Conservation (phyloP, 2,888 invertebrate species). For the Pheosia gnoma region DNA sequence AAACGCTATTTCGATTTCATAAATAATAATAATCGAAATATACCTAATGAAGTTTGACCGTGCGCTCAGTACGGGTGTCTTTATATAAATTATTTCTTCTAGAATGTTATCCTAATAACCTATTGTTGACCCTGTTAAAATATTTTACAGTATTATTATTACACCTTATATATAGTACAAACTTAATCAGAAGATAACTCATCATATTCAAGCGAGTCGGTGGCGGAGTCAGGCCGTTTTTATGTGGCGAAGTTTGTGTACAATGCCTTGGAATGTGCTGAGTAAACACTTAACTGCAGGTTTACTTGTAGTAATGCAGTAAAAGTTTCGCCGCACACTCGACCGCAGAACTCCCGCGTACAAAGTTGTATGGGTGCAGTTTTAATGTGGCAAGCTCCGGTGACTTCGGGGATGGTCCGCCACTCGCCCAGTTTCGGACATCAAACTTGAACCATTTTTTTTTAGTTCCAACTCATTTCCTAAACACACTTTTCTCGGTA, state of each 20-base stretch:
- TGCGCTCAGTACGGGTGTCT: too few species aligned
- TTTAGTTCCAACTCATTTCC: slow-evolving; percentile 30
- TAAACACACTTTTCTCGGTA: slow-evolving; percentile 35
- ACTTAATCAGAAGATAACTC: slow-evolving; percentile 44
- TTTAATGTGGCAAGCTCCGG: slow-evolving; percentile 64
- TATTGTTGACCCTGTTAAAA: too few species aligned
- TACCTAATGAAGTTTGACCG: too few species aligned
- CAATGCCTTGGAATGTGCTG: slow-evolving; percentile 75
- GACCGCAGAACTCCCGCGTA: slow-evolving; percentile 59
- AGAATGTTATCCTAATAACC: too few species aligned
- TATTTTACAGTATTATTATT: too few species aligned
- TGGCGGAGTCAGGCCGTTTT: slow-evolving; percentile 65
- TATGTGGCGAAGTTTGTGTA: slow-evolving; percentile 64
- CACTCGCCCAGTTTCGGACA: slow-evolving; percentile 33
- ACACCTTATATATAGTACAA: slow-evolving; percentile 8
- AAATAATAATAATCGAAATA: too few species aligned
- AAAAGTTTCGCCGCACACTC: slow-evolving; percentile 69
- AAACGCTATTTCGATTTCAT: too few species aligned
- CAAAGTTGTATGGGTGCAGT: slow-evolving; percentile 71
- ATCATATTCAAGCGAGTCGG: slow-evolving; percentile 41
- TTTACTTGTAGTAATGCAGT: slow-evolving; percentile 76
- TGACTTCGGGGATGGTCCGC: slow-evolving; percentile 40
- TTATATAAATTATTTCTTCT: too few species aligned
- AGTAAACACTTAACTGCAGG: slow-evolving; percentile 81
- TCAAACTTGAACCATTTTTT: slow-evolving; percentile 46